Conservation (phyloP, 1,140 invertebrate genomes). For the Rhopalosiphum padi region DNA sequence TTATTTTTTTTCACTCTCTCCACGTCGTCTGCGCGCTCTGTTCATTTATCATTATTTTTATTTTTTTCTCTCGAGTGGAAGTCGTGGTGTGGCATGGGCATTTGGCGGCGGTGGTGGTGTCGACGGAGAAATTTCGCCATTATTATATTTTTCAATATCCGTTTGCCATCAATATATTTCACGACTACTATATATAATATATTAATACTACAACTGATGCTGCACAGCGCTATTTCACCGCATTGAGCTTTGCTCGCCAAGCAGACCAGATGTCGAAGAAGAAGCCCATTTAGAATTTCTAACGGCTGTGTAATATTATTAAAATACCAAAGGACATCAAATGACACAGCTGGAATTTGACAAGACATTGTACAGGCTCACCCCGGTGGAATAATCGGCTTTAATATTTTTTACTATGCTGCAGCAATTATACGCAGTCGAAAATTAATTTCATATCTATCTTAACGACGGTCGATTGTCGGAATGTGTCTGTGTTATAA, state of each 20-base stretch:
- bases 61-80: background rate
- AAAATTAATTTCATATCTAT: slow-evolving; percentile 3
- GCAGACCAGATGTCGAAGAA: background rate
- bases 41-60: slow-evolving; percentile 38
- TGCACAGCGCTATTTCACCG: background rate
- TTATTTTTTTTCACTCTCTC: background rate
- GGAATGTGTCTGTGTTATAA: background rate
- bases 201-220: background rate
- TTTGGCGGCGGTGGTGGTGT: background rate
- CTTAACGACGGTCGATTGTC: background rate
- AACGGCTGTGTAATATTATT: slow-evolving; percentile 5
- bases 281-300: slow-evolving; percentile 3
- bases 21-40: background rate
- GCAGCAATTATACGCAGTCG: background rate
- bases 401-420: slow-evolving; percentile 2
- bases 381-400: background rate
- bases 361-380: background rate
- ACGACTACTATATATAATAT: background rate
- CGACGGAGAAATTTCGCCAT: background rate
- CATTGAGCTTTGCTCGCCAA: background rate
- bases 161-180: slow-evolving; percentile 26
- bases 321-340: slow-evolving; percentile 15
- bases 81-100: background rate
- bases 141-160: slow-evolving; percentile 30
- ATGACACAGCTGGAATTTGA: background rate